These are phyloP conservation scores for Ips typographus DNA, from an alignment of 1,140 invertebrate genomes.

Conservation along the genomic window DNA sequence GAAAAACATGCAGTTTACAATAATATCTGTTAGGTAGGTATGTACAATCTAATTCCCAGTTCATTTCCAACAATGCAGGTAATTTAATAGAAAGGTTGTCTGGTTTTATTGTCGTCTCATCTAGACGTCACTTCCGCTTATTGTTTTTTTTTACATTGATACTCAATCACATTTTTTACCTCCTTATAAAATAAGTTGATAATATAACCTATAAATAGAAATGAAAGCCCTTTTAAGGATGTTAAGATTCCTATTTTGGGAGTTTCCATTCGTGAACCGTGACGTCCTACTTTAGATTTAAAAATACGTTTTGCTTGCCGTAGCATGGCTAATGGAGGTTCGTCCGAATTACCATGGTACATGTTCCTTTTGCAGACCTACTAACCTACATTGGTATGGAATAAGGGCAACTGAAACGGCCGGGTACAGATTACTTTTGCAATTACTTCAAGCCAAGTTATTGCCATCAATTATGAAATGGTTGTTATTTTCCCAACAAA, in stretches of 20 bases:
- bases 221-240: not conserved
- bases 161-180: no score
- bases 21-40: no score
- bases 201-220: no score
- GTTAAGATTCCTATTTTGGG: constrained; percentile 8
- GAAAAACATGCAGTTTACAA: no score
- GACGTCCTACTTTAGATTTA: constrained; percentile 2
- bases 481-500: not conserved
- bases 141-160: no score
- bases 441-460: not conserved
- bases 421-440: not conserved
- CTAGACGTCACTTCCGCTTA: no score
- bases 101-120: no score
- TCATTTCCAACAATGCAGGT: no score
- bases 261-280: constrained; percentile 1
- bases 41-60: no score
- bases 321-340: constrained; percentile 1
- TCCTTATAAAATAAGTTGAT: no score
- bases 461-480: not conserved
- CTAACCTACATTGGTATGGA: constrained; percentile 5
- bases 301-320: constrained; percentile 2
- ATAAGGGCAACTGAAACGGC: constrained; percentile 14
- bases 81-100: no score
- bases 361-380: constrained; percentile 8
- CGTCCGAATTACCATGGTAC: not conserved